Evolutionary conservation across 53 echinoderm and acorn worm genomes (phyloP).

Genomic region (Luidia sarsii): DNA sequence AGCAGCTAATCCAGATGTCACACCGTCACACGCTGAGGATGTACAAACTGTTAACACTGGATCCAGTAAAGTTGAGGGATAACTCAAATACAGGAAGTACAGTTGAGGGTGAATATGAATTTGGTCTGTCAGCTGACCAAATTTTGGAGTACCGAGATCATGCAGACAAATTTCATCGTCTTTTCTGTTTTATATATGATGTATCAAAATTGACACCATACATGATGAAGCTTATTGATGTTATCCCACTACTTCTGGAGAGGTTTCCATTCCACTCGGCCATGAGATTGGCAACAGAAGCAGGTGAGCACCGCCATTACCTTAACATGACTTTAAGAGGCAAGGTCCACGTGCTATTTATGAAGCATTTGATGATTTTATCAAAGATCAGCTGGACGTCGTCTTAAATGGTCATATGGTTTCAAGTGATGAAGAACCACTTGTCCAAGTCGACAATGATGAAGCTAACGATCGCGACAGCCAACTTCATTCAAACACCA

Average conservation of each 20-base stretch:
- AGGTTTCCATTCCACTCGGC: conserved; percentile 35
- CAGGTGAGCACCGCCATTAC: conserved; percentile 44
- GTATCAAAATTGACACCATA: conserved; percentile 43
- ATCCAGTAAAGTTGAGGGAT: neutral
- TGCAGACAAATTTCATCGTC: conserved; percentile 59
- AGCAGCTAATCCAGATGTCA: conserved; percentile 1
- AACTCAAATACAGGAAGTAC: too few species aligned
- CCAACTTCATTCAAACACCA: neutral
- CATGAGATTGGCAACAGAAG: conserved; percentile 49
- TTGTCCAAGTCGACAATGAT: neutral
- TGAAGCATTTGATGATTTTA: conserved; percentile 22
- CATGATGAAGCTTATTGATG: conserved; percentile 68
- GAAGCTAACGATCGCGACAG: neutral
- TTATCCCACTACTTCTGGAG: conserved; percentile 32
- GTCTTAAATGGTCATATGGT: too few species aligned
- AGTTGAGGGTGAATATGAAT: too few species aligned
- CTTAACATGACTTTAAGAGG: conserved; percentile 40
- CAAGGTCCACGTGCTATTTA: conserved; percentile 8
- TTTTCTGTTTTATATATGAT: conserved; percentile 45
- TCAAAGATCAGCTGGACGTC: neutral
- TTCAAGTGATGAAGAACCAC: neutral
- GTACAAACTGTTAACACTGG: conserved; percentile 15
- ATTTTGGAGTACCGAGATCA: neutral
- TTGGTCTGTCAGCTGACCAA: neutral
- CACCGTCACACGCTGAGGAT: conserved; percentile 15